phyloP scores from a whole-genome alignment of 2,888 invertebrate genomes.

The Andricus quercusramuli region DNA sequence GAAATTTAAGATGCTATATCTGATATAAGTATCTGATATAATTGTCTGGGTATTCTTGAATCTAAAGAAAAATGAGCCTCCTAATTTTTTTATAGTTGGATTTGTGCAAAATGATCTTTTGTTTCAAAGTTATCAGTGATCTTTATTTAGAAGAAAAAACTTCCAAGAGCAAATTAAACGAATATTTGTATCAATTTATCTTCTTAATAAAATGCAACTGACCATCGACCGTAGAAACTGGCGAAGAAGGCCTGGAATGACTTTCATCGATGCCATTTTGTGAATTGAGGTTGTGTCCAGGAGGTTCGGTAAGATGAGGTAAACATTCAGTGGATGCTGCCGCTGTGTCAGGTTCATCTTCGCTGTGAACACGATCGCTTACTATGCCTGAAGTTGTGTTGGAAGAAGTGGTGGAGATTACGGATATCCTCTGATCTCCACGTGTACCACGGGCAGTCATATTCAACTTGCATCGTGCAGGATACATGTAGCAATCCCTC shows the following conservation, averaged over 20 bases:
- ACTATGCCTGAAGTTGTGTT: constrained; percentile 98
- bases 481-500: constrained; percentile 87
- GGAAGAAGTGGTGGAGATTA: constrained; percentile 96
- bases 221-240: constrained; percentile 72
- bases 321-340: constrained; percentile 93
- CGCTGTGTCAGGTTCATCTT: constrained; percentile 95
- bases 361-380: constrained; percentile 95
- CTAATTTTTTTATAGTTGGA: no score
- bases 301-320: constrained; percentile 79
- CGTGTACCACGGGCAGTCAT: constrained; percentile 83
- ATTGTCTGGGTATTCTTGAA: no score
- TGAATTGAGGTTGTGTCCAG: constrained; percentile 57
- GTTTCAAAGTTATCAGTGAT: no score
- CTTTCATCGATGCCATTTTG: constrained; percentile 61
- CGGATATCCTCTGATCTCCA: constrained; percentile 91
- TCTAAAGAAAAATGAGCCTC: no score
- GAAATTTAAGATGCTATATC: no score
- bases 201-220: constrained; percentile 41
- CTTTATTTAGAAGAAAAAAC: no score
- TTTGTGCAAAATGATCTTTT: no score
- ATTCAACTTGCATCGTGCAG: constrained; percentile 81
- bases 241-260: constrained; percentile 67
- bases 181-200: background rate
- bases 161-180: no score
- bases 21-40: no score